Conservation (phyloP, 2,113 vertebrate species). For the Australoheros scitulus region DNA sequence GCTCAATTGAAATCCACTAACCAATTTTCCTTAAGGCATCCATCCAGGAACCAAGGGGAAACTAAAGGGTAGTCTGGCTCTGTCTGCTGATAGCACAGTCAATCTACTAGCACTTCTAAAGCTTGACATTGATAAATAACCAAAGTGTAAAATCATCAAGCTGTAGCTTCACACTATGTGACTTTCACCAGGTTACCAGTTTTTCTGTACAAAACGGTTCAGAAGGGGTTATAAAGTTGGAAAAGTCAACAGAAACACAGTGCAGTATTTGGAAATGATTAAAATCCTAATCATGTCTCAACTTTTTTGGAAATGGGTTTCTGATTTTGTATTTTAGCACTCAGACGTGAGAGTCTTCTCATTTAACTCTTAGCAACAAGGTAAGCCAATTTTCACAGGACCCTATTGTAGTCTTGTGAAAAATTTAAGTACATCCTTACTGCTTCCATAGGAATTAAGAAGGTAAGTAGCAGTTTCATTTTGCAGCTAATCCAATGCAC, state of each 20-base stretch:
- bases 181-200: neutral
- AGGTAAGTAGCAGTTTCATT: neutral
- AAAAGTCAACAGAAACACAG: neutral
- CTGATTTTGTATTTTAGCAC: neutral
- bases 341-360: too few species aligned
- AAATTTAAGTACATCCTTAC: neutral
- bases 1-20: neutral
- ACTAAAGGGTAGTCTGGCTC: neutral
- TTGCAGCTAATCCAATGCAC: neutral
- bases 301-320: too few species aligned
- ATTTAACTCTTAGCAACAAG: too few species aligned
- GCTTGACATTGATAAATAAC: neutral
- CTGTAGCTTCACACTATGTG: neutral
- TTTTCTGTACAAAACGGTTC: neutral
- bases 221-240: neutral
- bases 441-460: neutral
- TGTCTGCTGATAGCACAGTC: neutral
- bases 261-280: neutral
- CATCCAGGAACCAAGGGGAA: neutral
- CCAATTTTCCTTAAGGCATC: neutral
- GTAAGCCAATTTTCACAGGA: neutral
- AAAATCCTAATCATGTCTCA: neutral
- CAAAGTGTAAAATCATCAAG: neutral
- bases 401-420: neutral
- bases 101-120: neutral